phyloP scores from a whole-genome alignment of 2,113 vertebrate species.

The Macaca nemestrina region DNA sequence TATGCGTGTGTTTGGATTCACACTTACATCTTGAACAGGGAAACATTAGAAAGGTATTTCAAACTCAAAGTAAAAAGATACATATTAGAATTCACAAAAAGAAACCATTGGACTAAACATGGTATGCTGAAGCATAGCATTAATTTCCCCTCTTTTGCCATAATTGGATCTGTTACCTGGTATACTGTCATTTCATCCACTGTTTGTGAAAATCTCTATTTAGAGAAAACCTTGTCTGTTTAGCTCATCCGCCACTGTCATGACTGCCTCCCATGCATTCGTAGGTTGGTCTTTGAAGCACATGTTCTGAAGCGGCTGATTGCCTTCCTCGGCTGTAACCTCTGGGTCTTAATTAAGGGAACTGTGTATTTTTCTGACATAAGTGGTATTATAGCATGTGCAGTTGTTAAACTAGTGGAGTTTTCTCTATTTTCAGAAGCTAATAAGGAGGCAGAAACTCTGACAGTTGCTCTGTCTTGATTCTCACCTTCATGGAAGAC shows the following conservation, averaged over 20 bases:
- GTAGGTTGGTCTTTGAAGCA: neutral
- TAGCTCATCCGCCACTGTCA: neutral
- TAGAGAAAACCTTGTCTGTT: neutral
- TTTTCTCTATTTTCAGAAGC: neutral
- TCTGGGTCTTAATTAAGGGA: neutral
- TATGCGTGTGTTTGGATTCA: neutral
- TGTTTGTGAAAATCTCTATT: neutral
- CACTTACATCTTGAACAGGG: neutral
- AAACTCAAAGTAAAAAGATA: conserved; percentile 25
- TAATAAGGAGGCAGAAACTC: neutral
- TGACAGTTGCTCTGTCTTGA: neutral
- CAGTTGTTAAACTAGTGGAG: neutral
- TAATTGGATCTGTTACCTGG: neutral
- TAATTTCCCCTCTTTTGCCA: neutral
- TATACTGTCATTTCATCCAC: neutral
- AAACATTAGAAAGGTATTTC: conserved; percentile 26
- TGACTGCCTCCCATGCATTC: fast-evolving
- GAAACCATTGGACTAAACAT: neutral
- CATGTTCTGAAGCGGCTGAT: neutral
- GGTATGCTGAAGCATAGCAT: neutral
- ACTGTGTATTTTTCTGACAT: neutral
- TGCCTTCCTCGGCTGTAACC: neutral
- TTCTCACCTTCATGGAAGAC: neutral
- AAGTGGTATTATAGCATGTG: neutral
- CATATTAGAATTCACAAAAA: neutral